Percentiles rank a stretch among this genome's conserved stretches.
phyloP scores from a whole-genome alignment of 2,797 vertebrate species.

The Knipowitschia caucasica region DNA sequence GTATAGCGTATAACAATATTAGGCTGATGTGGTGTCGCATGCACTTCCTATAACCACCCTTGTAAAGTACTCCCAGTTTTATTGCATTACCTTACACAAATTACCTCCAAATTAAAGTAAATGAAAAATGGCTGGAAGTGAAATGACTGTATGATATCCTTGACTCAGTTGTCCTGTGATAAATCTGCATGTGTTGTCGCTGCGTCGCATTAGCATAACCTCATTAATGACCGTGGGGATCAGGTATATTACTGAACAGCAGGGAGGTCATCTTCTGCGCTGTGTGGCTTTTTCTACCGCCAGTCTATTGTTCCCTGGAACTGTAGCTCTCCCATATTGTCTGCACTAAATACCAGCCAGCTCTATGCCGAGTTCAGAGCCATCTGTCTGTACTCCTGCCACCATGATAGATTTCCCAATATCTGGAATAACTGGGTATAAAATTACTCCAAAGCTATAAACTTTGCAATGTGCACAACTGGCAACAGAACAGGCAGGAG shows the following conservation, averaged over 20 bases:
- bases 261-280: conserved; percentile 56
- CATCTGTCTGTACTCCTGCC: conserved; percentile 58
- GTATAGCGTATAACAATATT: not conserved
- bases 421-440: conserved; percentile 38
- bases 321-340: conserved; percentile 30
- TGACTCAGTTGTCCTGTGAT: conserved; percentile 48
- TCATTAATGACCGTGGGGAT: conserved; percentile 61
- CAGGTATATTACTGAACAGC: conserved; percentile 57
- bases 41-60: not conserved
- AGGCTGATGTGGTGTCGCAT: not conserved
- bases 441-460: conserved; percentile 32
- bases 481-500: conserved; percentile 14
- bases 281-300: conserved; percentile 47
- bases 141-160: conserved; percentile 1
- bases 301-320: conserved; percentile 42
- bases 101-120: conserved; percentile 1
- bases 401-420: conserved; percentile 32
- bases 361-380: conserved; percentile 42
- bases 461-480: conserved; percentile 21
- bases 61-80: conserved; percentile 3
- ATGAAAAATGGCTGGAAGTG: not conserved
- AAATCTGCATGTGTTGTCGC: conserved; percentile 39
- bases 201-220: conserved; percentile 57
- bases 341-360: conserved; percentile 51
- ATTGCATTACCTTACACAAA: conserved; percentile 20